Percentiles rank a stretch among this genome's conserved stretches.
phyloP scores from a whole-genome alignment of 1,140 invertebrate genomes.

The Condylostylus longicornis region DNA sequence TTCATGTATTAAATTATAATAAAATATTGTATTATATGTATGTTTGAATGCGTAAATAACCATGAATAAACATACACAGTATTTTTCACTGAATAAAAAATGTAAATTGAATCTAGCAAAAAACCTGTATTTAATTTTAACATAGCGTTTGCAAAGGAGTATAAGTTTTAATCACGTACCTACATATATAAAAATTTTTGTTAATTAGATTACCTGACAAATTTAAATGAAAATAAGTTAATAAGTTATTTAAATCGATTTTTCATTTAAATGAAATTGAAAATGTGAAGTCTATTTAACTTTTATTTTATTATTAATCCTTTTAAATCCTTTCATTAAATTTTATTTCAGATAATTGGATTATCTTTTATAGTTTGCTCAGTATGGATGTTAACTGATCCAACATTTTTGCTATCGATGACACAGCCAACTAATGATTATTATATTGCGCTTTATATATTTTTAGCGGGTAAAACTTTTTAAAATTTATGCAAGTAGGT shows the following conservation, averaged over 20 bases:
- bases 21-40: no score
- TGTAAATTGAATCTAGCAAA: no score
- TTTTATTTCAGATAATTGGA: slow-evolving; percentile 53
- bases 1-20: no score
- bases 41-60: no score
- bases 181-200: slow-evolving; percentile 18
- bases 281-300: neutral
- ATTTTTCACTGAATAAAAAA: no score
- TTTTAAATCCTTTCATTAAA: no score
- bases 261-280: neutral
- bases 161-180: slow-evolving; percentile 8
- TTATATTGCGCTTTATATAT: slow-evolving; percentile 53
- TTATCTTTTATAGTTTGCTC: slow-evolving; percentile 47
- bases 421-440: slow-evolving; percentile 52
- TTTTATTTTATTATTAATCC: slow-evolving; percentile 2
- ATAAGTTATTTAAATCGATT: slow-evolving; percentile 1
- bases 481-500: no score
- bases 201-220: slow-evolving; percentile 7
- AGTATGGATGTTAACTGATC: slow-evolving; percentile 63
- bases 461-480: slow-evolving; percentile 64
- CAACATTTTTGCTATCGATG: slow-evolving; percentile 53
- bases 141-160: no score
- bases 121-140: no score
- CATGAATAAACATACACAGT: no score
- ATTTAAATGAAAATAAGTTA: slow-evolving; percentile 7